phyloP scores from a whole-genome alignment of 2,797 vertebrate genomes.

The Megalops cyprinoides region DNA sequence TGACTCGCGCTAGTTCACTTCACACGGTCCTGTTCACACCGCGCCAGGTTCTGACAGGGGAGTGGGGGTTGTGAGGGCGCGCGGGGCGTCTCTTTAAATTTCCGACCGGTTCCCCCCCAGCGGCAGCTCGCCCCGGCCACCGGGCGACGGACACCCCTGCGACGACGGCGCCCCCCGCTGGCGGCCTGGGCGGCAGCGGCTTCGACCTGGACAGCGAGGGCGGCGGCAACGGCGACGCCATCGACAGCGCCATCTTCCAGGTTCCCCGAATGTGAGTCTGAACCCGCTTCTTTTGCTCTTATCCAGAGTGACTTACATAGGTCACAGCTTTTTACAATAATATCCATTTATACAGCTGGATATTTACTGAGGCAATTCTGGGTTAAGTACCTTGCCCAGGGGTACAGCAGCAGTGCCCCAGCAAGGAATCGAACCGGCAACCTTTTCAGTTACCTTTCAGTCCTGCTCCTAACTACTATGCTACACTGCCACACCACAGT shows the following conservation, averaged over 20 bases:
- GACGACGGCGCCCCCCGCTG: constrained; percentile 90
- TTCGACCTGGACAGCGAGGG: constrained; percentile 92
- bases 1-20: too few relatives aligned
- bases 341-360: too few relatives aligned
- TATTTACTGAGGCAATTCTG: too few relatives aligned
- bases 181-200: constrained; percentile 89
- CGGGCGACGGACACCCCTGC: constrained; percentile 86
- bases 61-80: not conserved
- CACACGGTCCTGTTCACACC: not conserved
- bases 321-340: too few relatives aligned
- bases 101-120: constrained; percentile 67
- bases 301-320: too few relatives aligned
- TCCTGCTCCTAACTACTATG: too few relatives aligned
- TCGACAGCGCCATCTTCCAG: constrained; percentile 91
- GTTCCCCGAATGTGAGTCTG: constrained; percentile 92
- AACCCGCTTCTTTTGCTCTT: constrained; percentile 1
- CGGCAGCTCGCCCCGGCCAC: constrained; percentile 85
- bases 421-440: too few relatives aligned
- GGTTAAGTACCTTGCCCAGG: too few relatives aligned
- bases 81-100: constrained; percentile 21
- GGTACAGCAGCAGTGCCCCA: too few relatives aligned
- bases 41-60: not conserved
- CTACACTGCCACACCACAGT: too few relatives aligned
- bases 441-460: too few relatives aligned
- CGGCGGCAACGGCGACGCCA: constrained; percentile 81